These are phyloP conservation scores for Myzus persicae DNA, from an alignment of 1,140 invertebrate genomes.

Conservation along the genomic window DNA sequence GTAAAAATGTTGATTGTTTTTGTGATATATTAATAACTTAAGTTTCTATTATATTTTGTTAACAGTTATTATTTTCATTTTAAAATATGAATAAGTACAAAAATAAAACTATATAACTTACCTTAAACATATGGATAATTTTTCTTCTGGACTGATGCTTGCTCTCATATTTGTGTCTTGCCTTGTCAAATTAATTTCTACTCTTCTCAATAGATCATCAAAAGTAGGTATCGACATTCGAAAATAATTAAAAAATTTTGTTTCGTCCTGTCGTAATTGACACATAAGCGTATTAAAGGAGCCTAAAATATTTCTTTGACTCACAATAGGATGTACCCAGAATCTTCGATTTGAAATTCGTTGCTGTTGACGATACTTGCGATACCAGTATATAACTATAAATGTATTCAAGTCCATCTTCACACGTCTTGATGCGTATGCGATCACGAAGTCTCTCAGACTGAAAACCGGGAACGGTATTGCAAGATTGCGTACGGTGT, in stretches of 20 bases:
- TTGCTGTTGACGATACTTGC: slow-evolving; percentile 19
- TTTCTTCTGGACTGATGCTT: slow-evolving; percentile 32
- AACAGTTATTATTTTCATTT: too few relatives aligned
- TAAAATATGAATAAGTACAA: too few relatives aligned
- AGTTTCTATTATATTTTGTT: too few relatives aligned
- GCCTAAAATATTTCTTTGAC: slow-evolving; percentile 11
- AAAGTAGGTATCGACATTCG: slow-evolving; percentile 45
- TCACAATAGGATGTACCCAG: slow-evolving; percentile 43
- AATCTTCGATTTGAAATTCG: neutral
- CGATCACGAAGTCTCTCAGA: too few relatives aligned
- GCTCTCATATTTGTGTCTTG: slow-evolving; percentile 36
- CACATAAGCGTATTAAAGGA: neutral
- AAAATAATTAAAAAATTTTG: slow-evolving; percentile 49
- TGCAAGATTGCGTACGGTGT: too few relatives aligned
- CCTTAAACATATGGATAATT: slow-evolving; percentile 30
- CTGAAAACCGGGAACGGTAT: too few relatives aligned
- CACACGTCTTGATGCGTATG: too few relatives aligned
- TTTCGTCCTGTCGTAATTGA: neutral
- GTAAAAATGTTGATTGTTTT: too few relatives aligned
- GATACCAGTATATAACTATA: neutral
- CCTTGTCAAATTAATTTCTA: slow-evolving; percentile 1
- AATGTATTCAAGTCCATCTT: too few relatives aligned
- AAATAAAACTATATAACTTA: neutral
- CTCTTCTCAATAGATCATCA: slow-evolving; percentile 34
- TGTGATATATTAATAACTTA: too few relatives aligned